phyloP scores from a whole-genome alignment of 2,888 invertebrate genomes.

The Drosophila anomalata region DNA sequence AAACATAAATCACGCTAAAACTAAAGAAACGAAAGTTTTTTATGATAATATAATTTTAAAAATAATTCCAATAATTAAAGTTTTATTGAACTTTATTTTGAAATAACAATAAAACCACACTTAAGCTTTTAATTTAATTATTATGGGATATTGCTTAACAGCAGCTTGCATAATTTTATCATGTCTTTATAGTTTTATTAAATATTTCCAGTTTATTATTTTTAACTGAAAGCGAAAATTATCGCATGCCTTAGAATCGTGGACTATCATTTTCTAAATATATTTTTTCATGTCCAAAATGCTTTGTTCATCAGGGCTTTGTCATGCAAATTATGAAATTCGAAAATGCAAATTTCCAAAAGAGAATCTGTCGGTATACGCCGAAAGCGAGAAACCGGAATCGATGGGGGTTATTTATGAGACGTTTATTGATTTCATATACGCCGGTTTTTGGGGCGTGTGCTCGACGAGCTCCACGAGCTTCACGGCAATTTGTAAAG shows the following conservation, averaged over 20 bases:
- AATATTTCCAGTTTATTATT: not conserved
- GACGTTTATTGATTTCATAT: constrained; percentile 39
- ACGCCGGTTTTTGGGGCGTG: constrained; percentile 29
- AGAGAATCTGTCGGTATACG: constrained; percentile 42
- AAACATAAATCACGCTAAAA: constrained; percentile 29
- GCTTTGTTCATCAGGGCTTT: constrained; percentile 44
- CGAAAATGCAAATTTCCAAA: constrained; percentile 55
- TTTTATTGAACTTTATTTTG: constrained; percentile 1
- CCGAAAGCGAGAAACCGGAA: constrained; percentile 41
- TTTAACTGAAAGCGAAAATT: constrained; percentile 33
- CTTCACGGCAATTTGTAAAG: constrained; percentile 38
- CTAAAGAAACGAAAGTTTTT: constrained; percentile 30
- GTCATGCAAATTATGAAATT: constrained; percentile 69
- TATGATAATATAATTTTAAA: not conserved
- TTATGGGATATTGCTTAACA: constrained; percentile 9
- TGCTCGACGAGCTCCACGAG: constrained; percentile 25
- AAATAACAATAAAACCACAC: not conserved
- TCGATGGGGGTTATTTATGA: constrained; percentile 36
- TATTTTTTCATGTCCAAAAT: constrained; percentile 24
- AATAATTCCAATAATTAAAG: not conserved
- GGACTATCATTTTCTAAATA: constrained; percentile 26
- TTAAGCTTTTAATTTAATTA: not conserved
- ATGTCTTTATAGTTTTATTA: not conserved
- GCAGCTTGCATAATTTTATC: constrained; percentile 24
- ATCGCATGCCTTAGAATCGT: constrained; percentile 5